phyloP scores from a whole-genome alignment of 2,797 vertebrate species.

The Bucorvus abyssinicus region DNA sequence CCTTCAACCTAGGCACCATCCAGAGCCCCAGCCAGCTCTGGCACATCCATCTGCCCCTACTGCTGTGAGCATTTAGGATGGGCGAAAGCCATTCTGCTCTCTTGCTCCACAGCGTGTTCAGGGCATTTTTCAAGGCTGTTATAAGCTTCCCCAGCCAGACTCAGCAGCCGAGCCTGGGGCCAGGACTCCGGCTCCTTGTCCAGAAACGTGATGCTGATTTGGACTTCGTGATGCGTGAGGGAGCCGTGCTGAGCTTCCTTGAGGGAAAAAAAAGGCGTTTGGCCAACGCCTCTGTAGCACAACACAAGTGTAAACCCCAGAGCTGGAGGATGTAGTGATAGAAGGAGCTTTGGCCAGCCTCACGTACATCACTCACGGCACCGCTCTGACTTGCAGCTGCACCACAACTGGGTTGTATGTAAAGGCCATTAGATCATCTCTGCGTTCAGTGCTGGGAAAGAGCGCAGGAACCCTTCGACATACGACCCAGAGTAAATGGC shows the following conservation, averaged over 20 bases:
- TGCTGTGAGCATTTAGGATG: background rate
- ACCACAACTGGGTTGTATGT: background rate
- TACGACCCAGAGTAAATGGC: background rate
- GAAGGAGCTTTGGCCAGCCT: background rate
- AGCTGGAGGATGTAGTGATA: background rate
- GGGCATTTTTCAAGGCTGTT: background rate
- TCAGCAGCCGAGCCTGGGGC: background rate
- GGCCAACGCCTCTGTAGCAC: background rate
- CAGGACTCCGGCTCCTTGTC: background rate
- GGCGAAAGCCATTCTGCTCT: background rate
- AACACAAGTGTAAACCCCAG: background rate
- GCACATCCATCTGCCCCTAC: background rate
- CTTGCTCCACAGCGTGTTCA: background rate
- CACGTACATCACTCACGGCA: background rate
- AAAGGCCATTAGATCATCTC: background rate
- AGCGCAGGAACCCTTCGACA: background rate
- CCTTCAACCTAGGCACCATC: background rate
- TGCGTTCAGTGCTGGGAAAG: background rate
- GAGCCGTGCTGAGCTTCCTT: background rate
- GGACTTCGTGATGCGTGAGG: background rate
- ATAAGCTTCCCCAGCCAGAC: background rate
- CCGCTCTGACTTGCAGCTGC: background rate
- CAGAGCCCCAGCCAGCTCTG: background rate
- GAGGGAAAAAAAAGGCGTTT: background rate
- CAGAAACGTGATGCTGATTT: conserved; percentile 57